Conservation (phyloP, 2,113 vertebrate genomes). For the Ophiodon elongatus region DNA sequence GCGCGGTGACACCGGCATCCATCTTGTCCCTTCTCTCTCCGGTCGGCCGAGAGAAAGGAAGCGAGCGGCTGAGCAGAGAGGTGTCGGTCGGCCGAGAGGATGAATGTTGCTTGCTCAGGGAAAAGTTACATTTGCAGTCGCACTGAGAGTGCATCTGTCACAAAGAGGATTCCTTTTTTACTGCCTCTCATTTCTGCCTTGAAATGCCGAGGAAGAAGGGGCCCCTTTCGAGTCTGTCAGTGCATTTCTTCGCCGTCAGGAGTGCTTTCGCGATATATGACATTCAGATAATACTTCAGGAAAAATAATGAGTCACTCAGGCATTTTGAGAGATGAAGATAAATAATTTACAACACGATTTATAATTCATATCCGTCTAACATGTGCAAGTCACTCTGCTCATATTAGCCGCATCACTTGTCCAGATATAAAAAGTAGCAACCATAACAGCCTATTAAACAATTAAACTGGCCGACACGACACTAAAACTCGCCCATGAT, state of each 20-base stretch:
- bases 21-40: conserved; percentile 69
- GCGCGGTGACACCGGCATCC: conserved; percentile 71
- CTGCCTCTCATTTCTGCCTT: conserved; percentile 32
- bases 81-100: conserved; percentile 60
- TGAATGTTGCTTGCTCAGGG: conserved; percentile 66
- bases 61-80: conserved; percentile 42
- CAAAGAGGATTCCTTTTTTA: conserved; percentile 43
- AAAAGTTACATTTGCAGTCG: conserved; percentile 69
- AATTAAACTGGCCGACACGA: conserved; percentile 28
- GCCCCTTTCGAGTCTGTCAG: conserved; percentile 5
- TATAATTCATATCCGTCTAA: conserved; percentile 32
- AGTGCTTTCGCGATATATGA: conserved; percentile 22
- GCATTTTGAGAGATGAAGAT: conserved; percentile 12
- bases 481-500: conserved; percentile 12
- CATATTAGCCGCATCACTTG: conserved; percentile 23
- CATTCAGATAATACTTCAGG: conserved; percentile 17
- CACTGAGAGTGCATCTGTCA: conserved; percentile 58
- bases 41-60: conserved; percentile 52
- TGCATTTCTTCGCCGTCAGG: conserved; percentile 6
- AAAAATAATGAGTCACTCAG: conserved; percentile 35
- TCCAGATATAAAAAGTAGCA: conserved; percentile 3
- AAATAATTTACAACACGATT: conserved; percentile 16
- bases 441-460: conserved; percentile 26
- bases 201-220: background rate
- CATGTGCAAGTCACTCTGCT: conserved; percentile 14